A percentile compares a stretch with the other conserved stretches of the same genome.
These are phyloP conservation scores for Thymelicus acteon DNA, from an alignment of 2,888 invertebrate species.

Conservation along the genomic window DNA sequence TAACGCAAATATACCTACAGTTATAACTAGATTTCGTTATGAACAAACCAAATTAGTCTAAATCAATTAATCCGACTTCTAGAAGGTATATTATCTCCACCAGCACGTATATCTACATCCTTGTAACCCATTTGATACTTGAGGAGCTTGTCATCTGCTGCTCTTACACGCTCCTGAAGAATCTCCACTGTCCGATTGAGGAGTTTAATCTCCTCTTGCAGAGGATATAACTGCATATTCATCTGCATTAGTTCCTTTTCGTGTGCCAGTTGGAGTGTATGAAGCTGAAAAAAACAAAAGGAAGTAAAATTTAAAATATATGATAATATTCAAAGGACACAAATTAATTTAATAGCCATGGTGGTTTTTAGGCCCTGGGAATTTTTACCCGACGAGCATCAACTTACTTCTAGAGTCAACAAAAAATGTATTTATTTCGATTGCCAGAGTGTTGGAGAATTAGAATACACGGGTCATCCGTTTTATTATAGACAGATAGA, in stretches of 20 bases:
- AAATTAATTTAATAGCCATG: too few species aligned
- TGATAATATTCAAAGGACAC: background rate
- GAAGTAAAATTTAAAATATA: background rate
- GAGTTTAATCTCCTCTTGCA: constrained; percentile 85
- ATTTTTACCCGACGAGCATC: too few species aligned
- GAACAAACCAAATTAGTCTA: too few species aligned
- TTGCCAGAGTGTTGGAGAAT: too few species aligned
- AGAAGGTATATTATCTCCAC: constrained; percentile 60
- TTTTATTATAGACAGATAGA: too few species aligned
- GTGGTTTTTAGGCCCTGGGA: too few species aligned
- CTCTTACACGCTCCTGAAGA: constrained; percentile 67
- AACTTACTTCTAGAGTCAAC: too few species aligned
- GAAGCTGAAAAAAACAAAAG: constrained; percentile 80
- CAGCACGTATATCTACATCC: constrained; percentile 59
- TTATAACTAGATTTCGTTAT: too few species aligned
- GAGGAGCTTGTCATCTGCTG: constrained; percentile 68
- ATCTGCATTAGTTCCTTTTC: constrained; percentile 89
- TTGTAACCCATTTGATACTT: constrained; percentile 61
- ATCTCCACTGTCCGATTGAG: constrained; percentile 84
- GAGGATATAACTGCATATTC: constrained; percentile 84
- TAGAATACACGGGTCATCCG: too few species aligned
- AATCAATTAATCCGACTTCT: constrained; percentile 23
- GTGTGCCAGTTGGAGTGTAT: constrained; percentile 89
- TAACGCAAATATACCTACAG: too few species aligned
- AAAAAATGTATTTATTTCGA: too few species aligned